These are phyloP conservation scores for Pseudolaguvia tuberculata DNA, from an alignment of 2,113 vertebrate species.

Conservation along the genomic window DNA sequence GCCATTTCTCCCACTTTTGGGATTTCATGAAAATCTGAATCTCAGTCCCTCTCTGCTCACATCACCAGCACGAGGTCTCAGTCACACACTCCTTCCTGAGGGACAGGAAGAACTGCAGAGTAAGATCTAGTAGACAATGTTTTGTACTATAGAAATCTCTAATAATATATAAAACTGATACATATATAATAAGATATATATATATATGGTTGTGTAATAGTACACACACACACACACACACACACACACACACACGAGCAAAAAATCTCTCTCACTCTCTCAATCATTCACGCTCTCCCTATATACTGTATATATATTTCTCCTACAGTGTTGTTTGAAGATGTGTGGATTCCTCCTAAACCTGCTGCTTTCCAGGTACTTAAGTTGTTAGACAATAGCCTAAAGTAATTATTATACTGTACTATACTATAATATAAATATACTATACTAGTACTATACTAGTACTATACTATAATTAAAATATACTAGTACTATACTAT, in stretches of 20 bases:
- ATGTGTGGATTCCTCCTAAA: slow-evolving; percentile 54
- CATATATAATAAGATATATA: too few species aligned
- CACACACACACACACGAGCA: too few species aligned
- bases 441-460: too few species aligned
- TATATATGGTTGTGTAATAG: too few species aligned
- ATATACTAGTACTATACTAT: too few species aligned
- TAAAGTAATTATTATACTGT: not conserved
- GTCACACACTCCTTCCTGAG: slow-evolving; percentile 53
- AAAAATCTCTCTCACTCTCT: too few species aligned
- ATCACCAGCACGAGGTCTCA: slow-evolving; percentile 59
- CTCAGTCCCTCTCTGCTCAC: slow-evolving; percentile 67
- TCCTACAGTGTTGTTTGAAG: slow-evolving; percentile 63
- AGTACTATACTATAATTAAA: too few species aligned
- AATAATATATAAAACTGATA: too few species aligned
- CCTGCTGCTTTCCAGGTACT: slow-evolving; percentile 27
- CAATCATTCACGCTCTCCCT: too few species aligned
- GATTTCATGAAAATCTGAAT: slow-evolving; percentile 45
- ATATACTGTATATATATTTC: too few species aligned
- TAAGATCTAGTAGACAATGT: slow-evolving; percentile 29
- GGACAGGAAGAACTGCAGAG: slow-evolving; percentile 58
- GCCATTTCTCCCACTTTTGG: slow-evolving; percentile 22
- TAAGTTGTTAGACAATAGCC: not conserved
- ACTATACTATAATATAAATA: too few species aligned
- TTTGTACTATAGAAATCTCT: not conserved
- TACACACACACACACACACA: too few species aligned